Evolutionary conservation across 2,113 vertebrate genomes (phyloP).

Genomic region (Thryonomys swinderianus): DNA sequence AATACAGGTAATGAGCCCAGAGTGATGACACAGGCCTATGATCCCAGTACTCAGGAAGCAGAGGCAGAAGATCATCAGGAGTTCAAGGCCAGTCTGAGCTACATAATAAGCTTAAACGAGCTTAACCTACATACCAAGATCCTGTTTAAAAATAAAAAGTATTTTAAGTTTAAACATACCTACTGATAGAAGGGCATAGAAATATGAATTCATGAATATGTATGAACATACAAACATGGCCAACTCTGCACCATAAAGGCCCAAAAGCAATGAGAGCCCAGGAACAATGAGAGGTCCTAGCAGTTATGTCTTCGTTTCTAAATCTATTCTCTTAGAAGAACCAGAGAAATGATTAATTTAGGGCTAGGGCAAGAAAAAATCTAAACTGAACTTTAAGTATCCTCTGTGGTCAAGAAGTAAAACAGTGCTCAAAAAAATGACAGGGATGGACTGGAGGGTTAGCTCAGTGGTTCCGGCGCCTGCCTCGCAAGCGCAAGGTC

Average conservation of each 20-base stretch:
- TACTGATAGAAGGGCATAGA: too few relatives aligned
- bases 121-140: neutral
- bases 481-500: too few relatives aligned
- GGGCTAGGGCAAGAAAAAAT: neutral
- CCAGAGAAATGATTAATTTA: constrained; percentile 10
- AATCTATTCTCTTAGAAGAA: constrained; percentile 19
- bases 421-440: neutral
- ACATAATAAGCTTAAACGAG: neutral
- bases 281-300: neutral
- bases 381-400: neutral
- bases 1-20: neutral
- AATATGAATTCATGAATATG: neutral
- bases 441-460: neutral
- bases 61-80: neutral
- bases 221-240: neutral
- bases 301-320: constrained; percentile 8
- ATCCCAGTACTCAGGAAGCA: neutral
- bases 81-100: neutral
- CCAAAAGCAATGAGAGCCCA: neutral
- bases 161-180: neutral
- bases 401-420: neutral
- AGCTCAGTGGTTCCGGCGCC: too few relatives aligned
- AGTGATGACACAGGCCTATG: neutral
- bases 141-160: neutral
- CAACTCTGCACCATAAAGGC: neutral